phyloP scores from a whole-genome alignment of 2,888 invertebrate genomes.

The Sphaerophoria rueppellii region DNA sequence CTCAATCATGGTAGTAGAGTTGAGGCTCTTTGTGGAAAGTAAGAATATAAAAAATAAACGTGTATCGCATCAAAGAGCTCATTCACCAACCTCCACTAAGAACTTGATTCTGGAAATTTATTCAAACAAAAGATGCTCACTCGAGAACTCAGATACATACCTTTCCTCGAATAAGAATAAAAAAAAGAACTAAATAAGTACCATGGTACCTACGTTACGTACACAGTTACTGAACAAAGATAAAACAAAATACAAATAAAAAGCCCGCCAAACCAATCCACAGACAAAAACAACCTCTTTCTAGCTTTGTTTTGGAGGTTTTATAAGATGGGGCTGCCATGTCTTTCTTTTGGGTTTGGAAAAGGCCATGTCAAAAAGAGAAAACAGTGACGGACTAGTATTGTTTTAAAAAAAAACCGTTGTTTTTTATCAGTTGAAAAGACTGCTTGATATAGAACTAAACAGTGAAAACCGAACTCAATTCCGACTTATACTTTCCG shows the following conservation, averaged over 20 bases:
- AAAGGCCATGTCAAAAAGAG: too few relatives aligned
- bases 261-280: constrained; percentile 66
- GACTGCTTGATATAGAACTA: too few relatives aligned
- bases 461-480: too few relatives aligned
- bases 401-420: too few relatives aligned
- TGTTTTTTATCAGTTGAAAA: too few relatives aligned
- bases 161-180: constrained; percentile 5
- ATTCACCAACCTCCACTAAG: constrained; percentile 27
- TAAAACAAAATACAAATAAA: constrained; percentile 52
- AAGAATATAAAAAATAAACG: constrained; percentile 18
- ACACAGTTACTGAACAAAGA: constrained; percentile 54
- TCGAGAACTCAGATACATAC: constrained; percentile 44
- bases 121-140: constrained; percentile 67
- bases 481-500: too few relatives aligned
- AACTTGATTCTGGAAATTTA: constrained; percentile 47
- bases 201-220: not conserved
- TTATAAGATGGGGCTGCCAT: not conserved
- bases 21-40: constrained; percentile 34
- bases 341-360: not conserved
- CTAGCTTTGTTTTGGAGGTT: constrained; percentile 17
- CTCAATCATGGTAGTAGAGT: not conserved
- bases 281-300: constrained; percentile 49
- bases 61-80: constrained; percentile 45
- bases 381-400: too few relatives aligned
- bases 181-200: not conserved